Conservation (phyloP, 2,113 vertebrate species). For the Leptosomus discolor region DNA sequence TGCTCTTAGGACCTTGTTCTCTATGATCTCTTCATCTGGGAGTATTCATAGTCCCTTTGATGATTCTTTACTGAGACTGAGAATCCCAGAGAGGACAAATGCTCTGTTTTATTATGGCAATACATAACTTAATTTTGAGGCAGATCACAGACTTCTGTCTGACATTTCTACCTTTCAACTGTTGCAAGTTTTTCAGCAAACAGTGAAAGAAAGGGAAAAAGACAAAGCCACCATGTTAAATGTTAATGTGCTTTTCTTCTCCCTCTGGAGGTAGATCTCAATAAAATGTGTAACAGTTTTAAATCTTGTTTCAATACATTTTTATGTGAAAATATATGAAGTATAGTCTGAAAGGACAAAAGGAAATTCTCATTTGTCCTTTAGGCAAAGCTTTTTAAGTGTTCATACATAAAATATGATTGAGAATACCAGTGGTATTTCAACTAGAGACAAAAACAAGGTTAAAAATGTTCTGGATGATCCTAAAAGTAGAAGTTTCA, state of each 20-base stretch:
- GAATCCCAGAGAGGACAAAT: neutral
- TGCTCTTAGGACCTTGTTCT: neutral
- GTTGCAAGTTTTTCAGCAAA: conserved; percentile 41
- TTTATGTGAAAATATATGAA: conserved; percentile 47
- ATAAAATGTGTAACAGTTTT: conserved; percentile 26
- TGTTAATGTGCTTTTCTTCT: conserved; percentile 45
- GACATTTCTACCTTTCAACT: conserved; percentile 49
- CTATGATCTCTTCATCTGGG: neutral
- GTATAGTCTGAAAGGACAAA: conserved; percentile 34
- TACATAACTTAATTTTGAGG: conserved; percentile 36
- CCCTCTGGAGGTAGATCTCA: conserved; percentile 39
- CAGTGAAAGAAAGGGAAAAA: neutral
- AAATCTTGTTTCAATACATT: conserved; percentile 58
- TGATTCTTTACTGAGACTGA: neutral
- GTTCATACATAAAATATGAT: conserved; percentile 48
- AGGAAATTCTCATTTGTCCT: conserved; percentile 50
- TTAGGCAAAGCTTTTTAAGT: conserved; percentile 44
- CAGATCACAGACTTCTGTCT: conserved; percentile 24
- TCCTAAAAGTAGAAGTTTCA: neutral
- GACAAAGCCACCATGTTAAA: conserved; percentile 49
- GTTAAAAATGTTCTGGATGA: neutral
- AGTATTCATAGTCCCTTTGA: neutral
- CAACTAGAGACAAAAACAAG: conserved; percentile 34
- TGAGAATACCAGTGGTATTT: conserved; percentile 31
- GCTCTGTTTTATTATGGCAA: neutral